Base-by-base conservation (phyloP, 2,113 vertebrate genomes). In the Dissostichus mawsoni region DNA sequence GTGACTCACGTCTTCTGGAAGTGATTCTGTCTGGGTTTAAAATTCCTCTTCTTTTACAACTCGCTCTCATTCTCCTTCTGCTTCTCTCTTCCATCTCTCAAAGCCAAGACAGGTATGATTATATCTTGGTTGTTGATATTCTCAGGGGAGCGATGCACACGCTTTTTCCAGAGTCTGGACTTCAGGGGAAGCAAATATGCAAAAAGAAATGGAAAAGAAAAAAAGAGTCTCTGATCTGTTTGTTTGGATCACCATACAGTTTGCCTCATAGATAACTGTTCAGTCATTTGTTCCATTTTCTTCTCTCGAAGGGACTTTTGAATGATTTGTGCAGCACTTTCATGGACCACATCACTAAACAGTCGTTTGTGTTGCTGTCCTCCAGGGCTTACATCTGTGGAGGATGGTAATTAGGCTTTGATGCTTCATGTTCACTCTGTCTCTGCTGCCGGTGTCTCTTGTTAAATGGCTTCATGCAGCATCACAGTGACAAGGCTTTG, bases 1-100 rank as follows among this genome's bases (percentile, higher is more conserved):
- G 90, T 93, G 92, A 94, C 90, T 94, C 89, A 92, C 52, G 87
- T 91, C 90, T 92, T 85, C 84, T 93, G 87, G 87, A 93, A 92
- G 85, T 62, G 73, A 90, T 90, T 94, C 88, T 91, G 92, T 93
- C 93, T 93, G 92, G 86, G 73, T 90, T 89, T 87, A 72, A 47
- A 91, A 92, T 92, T 92, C 89, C 84, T 87, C 78, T 67, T 89
- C 74, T 91, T 91, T 87, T 89, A 89, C 83, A 87, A 85, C 77
- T 82, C 72, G 8, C 76, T 80, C 65, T 69, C 41, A 44, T 50
- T 83, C 47, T 74, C 50, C 63, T 20, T 80, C 80, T 68, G 58
- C 52, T 85, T 84, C 67, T 18, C 58, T 62, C 77, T 66, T 69
- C 84, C 74, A 83, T 77, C 64, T 84, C 58, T 84, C 50, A 57